Evolutionary conservation across 2,888 invertebrate genomes (phyloP), one percentile per base, ranked within the genome.

Genomic region (Linnaemya tessellans): DNA sequence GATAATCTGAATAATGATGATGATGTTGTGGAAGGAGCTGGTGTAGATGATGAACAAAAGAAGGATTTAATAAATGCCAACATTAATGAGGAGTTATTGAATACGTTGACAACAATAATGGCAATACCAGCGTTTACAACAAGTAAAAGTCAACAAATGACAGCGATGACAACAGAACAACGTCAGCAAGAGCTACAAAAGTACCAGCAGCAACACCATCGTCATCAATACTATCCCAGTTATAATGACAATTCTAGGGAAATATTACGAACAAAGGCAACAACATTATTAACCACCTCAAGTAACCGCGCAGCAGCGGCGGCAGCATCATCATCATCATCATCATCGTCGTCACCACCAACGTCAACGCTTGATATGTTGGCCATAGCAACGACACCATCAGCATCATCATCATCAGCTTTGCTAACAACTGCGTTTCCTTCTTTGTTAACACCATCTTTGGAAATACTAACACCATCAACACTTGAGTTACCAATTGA

Each of bases 231-330:
- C 22, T 73, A 74, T 74, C 11, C 20, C 4, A 67, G 13, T 64
- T 60, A 58, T 73, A 25, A 84, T 80, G 25, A 62, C 30, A 54
- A 78, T 68, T 71, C 64, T 35, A 67, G 60, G 60, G 80, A 80
- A 80, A 43, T 51, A 5, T 22, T 30, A 30, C 71, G 71, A 68
- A 77, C 80, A 81, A 87, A 88, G 86, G 86, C 88, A 86, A 88
- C 84, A 73, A 80, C 81, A 65, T 70, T 84, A 62, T 75, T 86
- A 80, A 79, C 81, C 49, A 86, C 87, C 80, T 86, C 87, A 84
- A 49, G 74, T 18, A 38, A 43, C 8, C 7, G n/a, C 3, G 20
- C 54, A 41, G 11, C 73, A 62, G 8, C 54, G 30, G 11, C 73
- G 54, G 8, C 68, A 43, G 43, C 43, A 38, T 43, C 73, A 68